Conservation (phyloP, 2,113 vertebrate species). For the Proterorhinus semilunaris region DNA sequence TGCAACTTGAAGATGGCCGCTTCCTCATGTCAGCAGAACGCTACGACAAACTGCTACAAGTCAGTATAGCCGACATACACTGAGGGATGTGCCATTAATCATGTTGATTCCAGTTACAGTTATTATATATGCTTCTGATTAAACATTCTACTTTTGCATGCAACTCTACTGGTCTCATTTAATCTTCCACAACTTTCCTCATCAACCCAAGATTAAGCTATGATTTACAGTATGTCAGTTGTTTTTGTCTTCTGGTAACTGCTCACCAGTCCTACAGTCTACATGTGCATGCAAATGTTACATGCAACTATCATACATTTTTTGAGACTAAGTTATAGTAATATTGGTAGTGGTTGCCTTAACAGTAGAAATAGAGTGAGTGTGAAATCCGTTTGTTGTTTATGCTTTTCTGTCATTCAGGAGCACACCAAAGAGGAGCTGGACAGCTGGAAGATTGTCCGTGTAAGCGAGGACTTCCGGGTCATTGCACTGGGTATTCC, state of each 20-base stretch:
- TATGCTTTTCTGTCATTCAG: constrained; percentile 60
- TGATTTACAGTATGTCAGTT: background rate
- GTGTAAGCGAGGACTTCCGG: constrained; percentile 95
- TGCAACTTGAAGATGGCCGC: constrained; percentile 97
- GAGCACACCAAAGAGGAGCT: constrained; percentile 90
- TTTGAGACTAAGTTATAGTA: no score
- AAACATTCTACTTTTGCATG: background rate
- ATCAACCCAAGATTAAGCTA: background rate
- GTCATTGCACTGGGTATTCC: constrained; percentile 96
- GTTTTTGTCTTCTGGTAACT: background rate
- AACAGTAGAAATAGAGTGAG: no score
- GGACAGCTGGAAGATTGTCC: constrained; percentile 92
- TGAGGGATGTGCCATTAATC: no score
- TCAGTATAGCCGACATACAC: constrained; percentile 47
- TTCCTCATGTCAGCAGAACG: constrained; percentile 93
- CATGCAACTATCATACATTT: no score
- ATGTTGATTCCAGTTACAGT: no score
- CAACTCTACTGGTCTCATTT: background rate
- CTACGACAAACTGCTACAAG: constrained; percentile 93
- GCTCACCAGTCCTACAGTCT: background rate
- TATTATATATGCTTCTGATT: no score
- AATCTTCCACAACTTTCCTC: background rate
- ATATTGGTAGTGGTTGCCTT: no score
- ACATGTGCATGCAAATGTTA: background rate
- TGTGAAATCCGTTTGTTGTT: background rate